Evolutionary conservation across 2,113 vertebrate genomes (phyloP), one percentile per base, ranked within the genome.

Genomic region (Myotis lucifugus): DNA sequence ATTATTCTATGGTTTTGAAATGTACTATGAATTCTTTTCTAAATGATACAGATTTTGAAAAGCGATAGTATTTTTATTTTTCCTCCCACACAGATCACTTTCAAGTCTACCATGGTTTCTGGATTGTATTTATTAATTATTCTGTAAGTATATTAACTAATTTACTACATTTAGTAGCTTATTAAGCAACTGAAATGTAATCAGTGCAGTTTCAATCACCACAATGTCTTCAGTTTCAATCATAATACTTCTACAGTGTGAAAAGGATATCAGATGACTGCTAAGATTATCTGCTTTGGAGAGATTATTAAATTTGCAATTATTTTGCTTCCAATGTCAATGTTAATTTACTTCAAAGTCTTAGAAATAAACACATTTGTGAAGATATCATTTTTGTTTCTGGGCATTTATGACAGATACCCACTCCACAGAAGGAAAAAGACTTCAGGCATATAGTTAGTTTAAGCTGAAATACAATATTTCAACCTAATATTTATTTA

Each of bases 261-360:
- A 64, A 84, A 94, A 83, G 61, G 70, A 29, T 90, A 85, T 56
- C 34, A 59, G 6, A 66, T 85, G 54, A 64, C 52, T 79, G 14
- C 23, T 54, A 88, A 52, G 32, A 83, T 88, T 86, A 46, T 88
- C 29, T 84, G 4, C 59, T 85, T 92, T 66, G 70, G 78, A 91
- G 89, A 77, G 42, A 86, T 88, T 94, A 92, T 94, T 93, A 91
- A 54, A 59, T 84, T 95, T 72, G 15, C 17, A 81, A 2, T 93
- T 83, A 54, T 84, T 95, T 96, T 91, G 10, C 61, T 88, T 59
- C 42, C 6, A 34, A 86, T 54, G 54, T 77, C 48, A 85, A 52
- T 8, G 34, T 93, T 78, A 88, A 82, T 94, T 76, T 90, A 67
- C 69, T 91, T 82, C 59, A 90, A 64, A 91, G 70, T 77, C 34